Evolutionary conservation across 2,797 vertebrate genomes (phyloP).

Genomic region (Enteromius paludinosus): DNA sequence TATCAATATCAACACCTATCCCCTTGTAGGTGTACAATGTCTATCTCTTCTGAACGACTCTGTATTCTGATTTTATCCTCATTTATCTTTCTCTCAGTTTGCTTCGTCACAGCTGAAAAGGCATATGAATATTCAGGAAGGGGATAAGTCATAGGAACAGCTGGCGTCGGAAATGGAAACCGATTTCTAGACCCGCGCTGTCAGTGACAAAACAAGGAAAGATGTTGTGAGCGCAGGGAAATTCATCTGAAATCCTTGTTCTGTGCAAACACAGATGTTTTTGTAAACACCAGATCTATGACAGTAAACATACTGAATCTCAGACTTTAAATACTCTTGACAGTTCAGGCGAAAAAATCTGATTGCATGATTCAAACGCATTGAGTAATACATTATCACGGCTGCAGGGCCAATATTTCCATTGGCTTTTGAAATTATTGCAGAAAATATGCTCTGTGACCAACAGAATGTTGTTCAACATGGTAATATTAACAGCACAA

Average conservation of each 20-base stretch:
- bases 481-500: not conserved
- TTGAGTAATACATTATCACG: not conserved
- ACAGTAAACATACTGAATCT: not conserved
- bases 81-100: not conserved
- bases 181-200: not conserved
- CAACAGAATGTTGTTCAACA: not conserved
- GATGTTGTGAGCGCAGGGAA: not conserved
- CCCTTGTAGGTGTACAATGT: not conserved
- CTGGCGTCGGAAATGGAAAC: conserved; percentile 31
- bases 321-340: conserved; percentile 14
- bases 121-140: conserved; percentile 48
- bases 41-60: not conserved
- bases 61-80: not conserved
- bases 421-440: not conserved
- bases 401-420: not conserved
- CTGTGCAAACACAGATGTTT: conserved; percentile 28
- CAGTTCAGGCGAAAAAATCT: not conserved
- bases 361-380: not conserved
- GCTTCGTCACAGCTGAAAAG: conserved; percentile 48
- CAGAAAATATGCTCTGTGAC: not conserved
- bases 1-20: not conserved
- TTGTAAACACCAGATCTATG: not conserved
- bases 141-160: conserved; percentile 12
- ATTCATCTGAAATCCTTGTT: conserved; percentile 4
- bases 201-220: conserved; percentile 6